Conservation (phyloP, 2,113 vertebrate species). For the Azemiops feae region DNA sequence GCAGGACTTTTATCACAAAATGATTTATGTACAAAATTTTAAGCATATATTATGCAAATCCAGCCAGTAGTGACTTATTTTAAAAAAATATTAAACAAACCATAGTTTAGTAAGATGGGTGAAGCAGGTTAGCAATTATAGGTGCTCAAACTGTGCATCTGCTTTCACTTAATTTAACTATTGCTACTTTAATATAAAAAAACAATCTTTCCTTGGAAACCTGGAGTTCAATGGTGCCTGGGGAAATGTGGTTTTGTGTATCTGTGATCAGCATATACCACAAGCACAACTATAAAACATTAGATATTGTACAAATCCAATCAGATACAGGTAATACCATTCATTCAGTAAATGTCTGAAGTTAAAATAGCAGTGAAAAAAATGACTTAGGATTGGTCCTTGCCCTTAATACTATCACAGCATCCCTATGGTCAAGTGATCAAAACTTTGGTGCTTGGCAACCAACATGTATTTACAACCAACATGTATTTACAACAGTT, state of each 20-base stretch:
- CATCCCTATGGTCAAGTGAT: neutral
- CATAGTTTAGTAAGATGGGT: neutral
- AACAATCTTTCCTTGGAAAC: neutral
- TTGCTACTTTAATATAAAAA: neutral
- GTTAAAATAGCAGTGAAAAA: neutral
- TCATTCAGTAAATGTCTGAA: neutral
- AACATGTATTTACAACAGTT: neutral
- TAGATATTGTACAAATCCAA: neutral
- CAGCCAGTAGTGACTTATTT: neutral
- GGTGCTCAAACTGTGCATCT: neutral
- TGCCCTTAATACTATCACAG: neutral
- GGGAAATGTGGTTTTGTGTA: neutral
- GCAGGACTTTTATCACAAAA: neutral
- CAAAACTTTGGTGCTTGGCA: neutral
- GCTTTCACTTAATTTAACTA: neutral
- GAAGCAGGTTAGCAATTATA: neutral
- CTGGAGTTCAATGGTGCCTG: neutral
- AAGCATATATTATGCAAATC: neutral
- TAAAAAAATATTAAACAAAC: neutral
- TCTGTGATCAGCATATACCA: neutral
- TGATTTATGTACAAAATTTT: neutral
- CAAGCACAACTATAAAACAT: neutral
- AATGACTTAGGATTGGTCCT: neutral
- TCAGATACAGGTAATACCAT: neutral
- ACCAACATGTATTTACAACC: neutral